Evolutionary conservation across 1,140 invertebrate species (phyloP), one percentile per base, ranked within the genome.

Genomic region (Palaemon carinicauda): DNA sequence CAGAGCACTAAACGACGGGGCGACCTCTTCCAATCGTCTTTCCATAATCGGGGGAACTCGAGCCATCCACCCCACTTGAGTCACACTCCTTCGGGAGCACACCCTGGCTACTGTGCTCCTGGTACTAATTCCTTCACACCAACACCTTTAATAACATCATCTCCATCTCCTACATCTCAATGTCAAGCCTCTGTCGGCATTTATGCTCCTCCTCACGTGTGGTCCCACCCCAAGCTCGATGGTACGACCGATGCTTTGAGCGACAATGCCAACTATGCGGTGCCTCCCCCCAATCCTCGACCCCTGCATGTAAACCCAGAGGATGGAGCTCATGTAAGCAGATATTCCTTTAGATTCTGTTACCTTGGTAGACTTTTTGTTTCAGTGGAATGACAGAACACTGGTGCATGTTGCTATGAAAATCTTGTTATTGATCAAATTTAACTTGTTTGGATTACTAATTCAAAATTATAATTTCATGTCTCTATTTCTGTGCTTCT

Each of bases 1-100:
- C 85, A 87, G 85, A 77, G 78, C 85, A 53, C 85, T 79, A 87
- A 87, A 53, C 24, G 85, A 81, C 78, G 85, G 9, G 85, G 79
- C 15, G 85, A 87, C 69, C 79, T 87, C 85, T 77, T 80, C 69
- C 85, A 80, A 33, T 74, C 85, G 14, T 87, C 82, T 24, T 83
- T 83, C 69, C 73, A 83, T 77, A 83, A 83, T 41, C 82, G 82
- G 33, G 82, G 71, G 29, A 27, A 51, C 27, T 17, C 41, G 12
- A 54, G 27, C 73, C 74, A 75, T 33, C 71, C 82, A 41, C 65
- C 60, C 21, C 80, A 65, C 41, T 31, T 54, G n/a, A 27, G 52
- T 19, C 77, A 54, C 14, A 31, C 21, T 12, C 50, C 75, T 52
- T 31, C 53, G 7, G 29, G 29, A 29, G 17, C 29, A 73, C 27